A percentile compares a stretch with the other conserved stretches of the same genome.
Evolutionary conservation across 2,888 invertebrate species (phyloP).

Genomic region (Diplazon laetatorius): DNA sequence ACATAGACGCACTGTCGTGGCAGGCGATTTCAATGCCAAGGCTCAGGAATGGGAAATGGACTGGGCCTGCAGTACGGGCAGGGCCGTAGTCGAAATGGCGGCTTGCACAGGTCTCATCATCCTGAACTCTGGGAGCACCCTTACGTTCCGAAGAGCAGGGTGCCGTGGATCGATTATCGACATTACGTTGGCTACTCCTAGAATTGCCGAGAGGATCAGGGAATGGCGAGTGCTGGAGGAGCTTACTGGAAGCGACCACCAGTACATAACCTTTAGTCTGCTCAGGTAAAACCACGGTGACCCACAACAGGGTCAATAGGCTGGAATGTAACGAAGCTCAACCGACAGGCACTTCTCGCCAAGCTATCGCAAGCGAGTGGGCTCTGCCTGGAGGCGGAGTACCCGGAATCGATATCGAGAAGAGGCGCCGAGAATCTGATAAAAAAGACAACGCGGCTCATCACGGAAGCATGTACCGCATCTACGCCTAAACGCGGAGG

Average conservation of each 20-base stretch:
- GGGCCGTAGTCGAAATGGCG: not conserved
- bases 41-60: conserved; percentile 58
- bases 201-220: not conserved
- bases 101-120: too few relatives aligned
- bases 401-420: too few relatives aligned
- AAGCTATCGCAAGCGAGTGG: too few relatives aligned
- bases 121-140: conserved; percentile 28
- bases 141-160: conserved; percentile 54
- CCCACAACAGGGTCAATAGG: too few relatives aligned
- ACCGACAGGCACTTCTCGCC: too few relatives aligned
- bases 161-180: conserved; percentile 50
- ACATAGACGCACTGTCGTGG: conserved; percentile 26
- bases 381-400: too few relatives aligned
- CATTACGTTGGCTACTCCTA: conserved; percentile 51
- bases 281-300: too few relatives aligned
- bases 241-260: conserved; percentile 62
- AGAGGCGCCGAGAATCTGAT: not conserved
- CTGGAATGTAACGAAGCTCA: too few relatives aligned
- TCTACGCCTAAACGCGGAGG: not conserved
- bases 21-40: conserved; percentile 48
- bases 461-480: not conserved
- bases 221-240: conserved; percentile 60
- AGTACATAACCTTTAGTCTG: conserved; percentile 62
- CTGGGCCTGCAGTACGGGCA: not conserved
- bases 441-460: not conserved